Conservation (phyloP, 1,140 invertebrate genomes). For the Ruditapes philippinarum region DNA sequence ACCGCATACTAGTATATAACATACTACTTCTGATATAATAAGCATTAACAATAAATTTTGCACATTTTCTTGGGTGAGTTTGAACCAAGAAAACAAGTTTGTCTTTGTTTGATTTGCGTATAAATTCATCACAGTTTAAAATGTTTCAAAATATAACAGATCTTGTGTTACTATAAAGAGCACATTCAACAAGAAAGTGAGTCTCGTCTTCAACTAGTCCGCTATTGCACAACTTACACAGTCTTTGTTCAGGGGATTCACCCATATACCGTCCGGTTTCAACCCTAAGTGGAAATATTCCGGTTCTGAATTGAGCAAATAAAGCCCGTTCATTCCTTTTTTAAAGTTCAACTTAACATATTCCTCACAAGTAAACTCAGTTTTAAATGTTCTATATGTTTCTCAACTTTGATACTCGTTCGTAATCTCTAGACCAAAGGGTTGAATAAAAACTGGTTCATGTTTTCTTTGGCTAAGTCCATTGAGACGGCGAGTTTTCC, state of each 20-base stretch:
- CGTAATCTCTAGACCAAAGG: no score
- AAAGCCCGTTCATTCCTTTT: neutral
- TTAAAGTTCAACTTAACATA: no score
- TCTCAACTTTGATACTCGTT: neutral
- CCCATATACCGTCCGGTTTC: slow-evolving; percentile 1
- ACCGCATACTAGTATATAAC: no score
- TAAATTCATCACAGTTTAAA: neutral
- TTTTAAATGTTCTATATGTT: no score
- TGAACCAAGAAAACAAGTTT: neutral
- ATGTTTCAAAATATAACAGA: no score
- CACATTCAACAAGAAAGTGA: slow-evolving; percentile 16
- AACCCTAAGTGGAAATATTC: slow-evolving; percentile 7
- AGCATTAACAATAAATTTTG: neutral
- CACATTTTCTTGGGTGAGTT: neutral
- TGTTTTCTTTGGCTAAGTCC: no score
- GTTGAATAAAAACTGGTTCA: no score
- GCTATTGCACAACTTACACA: neutral
- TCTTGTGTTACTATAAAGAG: slow-evolving; percentile 4
- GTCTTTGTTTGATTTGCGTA: neutral
- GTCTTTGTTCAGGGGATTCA: slow-evolving; percentile 24
- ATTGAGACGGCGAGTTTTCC: no score
- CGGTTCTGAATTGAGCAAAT: neutral
- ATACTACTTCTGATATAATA: slow-evolving; percentile 14
- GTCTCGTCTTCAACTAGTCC: slow-evolving; percentile 5
- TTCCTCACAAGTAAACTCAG: no score